phyloP scores from a whole-genome alignment of 1,140 invertebrate genomes.

The Drosophila lowei region DNA sequence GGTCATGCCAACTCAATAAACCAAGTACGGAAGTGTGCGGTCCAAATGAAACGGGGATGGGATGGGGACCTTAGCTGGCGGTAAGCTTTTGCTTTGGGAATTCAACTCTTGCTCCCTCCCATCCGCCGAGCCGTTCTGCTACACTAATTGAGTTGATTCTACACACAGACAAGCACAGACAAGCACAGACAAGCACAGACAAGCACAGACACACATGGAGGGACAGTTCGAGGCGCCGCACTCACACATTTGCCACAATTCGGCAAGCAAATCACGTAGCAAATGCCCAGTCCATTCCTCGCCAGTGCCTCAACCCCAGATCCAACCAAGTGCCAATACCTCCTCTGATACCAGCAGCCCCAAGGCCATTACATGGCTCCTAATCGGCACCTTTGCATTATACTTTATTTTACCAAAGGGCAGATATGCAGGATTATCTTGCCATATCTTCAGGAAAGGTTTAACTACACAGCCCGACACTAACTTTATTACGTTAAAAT shows the following conservation, averaged over 20 bases:
- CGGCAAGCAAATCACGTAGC: conserved; percentile 78
- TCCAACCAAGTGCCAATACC: neutral
- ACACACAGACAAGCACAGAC: conserved; percentile 26
- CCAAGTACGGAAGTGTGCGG: conserved; percentile 46
- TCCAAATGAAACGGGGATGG: neutral
- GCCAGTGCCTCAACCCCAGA: neutral
- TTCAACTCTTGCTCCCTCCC: conserved; percentile 8
- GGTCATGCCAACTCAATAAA: conserved; percentile 79
- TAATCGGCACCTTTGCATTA: conserved; percentile 13
- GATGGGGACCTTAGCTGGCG: neutral
- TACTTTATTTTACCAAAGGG: conserved; percentile 26
- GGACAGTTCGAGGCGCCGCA: conserved; percentile 3
- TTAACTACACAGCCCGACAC: no score
- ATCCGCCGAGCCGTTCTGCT: conserved; percentile 36
- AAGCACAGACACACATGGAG: neutral
- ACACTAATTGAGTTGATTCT: conserved; percentile 60
- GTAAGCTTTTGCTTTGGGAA: conserved; percentile 15
- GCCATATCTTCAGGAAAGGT: no score
- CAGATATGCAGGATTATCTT: no score
- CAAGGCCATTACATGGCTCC: conserved; percentile 35
- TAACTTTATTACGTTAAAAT: no score
- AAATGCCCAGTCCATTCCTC: conserved; percentile 20
- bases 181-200: neutral
- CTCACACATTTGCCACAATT: conserved; percentile 73
- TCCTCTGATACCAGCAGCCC: neutral